Percentiles rank a stretch among this genome's conserved stretches.
phyloP scores from a whole-genome alignment of 2,888 invertebrate species.

The Noctua janthe region DNA sequence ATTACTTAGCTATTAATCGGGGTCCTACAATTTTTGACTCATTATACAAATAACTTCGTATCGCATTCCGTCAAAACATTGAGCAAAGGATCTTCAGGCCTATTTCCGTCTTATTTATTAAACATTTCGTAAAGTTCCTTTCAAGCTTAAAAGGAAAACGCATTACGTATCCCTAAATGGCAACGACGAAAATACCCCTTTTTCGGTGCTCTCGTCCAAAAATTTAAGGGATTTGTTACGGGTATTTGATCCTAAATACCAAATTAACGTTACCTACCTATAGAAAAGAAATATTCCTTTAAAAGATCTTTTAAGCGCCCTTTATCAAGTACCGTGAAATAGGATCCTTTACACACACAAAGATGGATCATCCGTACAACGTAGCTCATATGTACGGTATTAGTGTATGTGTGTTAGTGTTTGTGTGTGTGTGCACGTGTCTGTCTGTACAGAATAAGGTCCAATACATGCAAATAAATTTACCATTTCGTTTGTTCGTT shows the following conservation, averaged over 20 bases:
- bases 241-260: constrained; percentile 60
- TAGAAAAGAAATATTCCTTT: constrained; percentile 51
- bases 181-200: constrained; percentile 26
- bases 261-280: constrained; percentile 50
- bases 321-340: constrained; percentile 55
- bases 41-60: constrained; percentile 2
- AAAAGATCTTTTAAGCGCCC: constrained; percentile 49
- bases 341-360: constrained; percentile 42
- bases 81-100: neutral
- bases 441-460: constrained; percentile 34
- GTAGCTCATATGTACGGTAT: neutral
- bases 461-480: constrained; percentile 70
- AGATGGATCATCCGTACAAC: constrained; percentile 2
- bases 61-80: neutral
- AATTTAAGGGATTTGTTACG: constrained; percentile 54
- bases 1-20: neutral
- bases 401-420: no score
- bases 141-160: constrained; percentile 10
- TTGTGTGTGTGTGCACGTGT: neutral
- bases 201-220: constrained; percentile 33
- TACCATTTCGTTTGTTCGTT: constrained; percentile 68
- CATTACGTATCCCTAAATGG: constrained; percentile 18
- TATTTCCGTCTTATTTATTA: constrained; percentile 1
- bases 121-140: constrained; percentile 9
- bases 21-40: neutral